Base-by-base conservation (phyloP, 2,888 invertebrate species). In the Epinotia brunnichana region DNA sequence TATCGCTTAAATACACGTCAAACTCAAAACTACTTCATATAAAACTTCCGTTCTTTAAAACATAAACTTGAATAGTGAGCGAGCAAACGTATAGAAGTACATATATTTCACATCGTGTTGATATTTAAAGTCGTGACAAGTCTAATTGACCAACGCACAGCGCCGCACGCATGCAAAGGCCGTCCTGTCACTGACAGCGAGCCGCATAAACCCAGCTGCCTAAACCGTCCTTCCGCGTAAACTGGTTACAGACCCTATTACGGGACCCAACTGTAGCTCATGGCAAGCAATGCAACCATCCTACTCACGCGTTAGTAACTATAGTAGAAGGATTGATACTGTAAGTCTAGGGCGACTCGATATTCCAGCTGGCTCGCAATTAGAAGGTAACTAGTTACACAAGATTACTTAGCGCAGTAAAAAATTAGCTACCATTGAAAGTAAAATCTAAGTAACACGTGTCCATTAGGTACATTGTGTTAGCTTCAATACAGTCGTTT, bases 141-240 rank as follows among this genome's bases (percentile, higher is more conserved):
- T 80, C 86, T 86, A 86, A 87, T 86, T 85, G 87, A 85, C 84
- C 83, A 82, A 79, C 80, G 81, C 80, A 79, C 71, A 77, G 75
- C 79, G 76, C 79, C 79, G 76, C 79, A 85, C 86, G 84, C 83
- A 84, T 84, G 85, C 86, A 87, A 86, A 86, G 85, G 76, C 63
- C 24, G 69, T 77, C 80, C 82, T 88, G 89, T 88, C 89, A 88
- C n/a, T n/a, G n/a, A n/a, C 83, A 82, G 84, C 83, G 85, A 85
- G 82, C 86, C 81, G 83, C 82, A 82, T 85, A 83, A 81, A 86
- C 82, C 82, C 77, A 78, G 82, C 82, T 83, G 84, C 90, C 88
- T 88, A 89, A 90, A 90, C 88, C 82, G 88, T 89, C 86, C 89
- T 90, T 90, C 90, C 89, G 87, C 82, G 83, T 87, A 89, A 88